Base-by-base conservation (phyloP, 2,888 invertebrate genomes). In the Stegana nigrithorax region DNA sequence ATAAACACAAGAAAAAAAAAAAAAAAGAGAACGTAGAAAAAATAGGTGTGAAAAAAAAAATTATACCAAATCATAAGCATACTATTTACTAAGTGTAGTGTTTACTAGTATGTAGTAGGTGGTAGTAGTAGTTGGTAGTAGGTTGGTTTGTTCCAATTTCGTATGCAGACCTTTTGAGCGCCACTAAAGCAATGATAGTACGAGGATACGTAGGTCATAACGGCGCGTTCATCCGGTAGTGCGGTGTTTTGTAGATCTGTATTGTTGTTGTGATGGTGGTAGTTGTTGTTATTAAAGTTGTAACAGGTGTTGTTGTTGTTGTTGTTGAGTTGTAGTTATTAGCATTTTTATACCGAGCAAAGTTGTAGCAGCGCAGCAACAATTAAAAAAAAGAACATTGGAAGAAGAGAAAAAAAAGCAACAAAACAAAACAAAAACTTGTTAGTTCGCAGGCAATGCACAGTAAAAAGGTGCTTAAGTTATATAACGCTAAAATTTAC, bases 141-240 rank as follows among this genome's bases (percentile, higher is more conserved):
- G n/a, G n/a, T n/a, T n/a, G n/a, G n/a, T n/a, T n/a, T n/a, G n/a
- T n/a, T n/a, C n/a, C n/a, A n/a, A n/a, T n/a, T n/a, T n/a, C n/a
- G n/a, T n/a, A 76, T 85, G 87, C 88, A 89, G 90, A 98, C 99
- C 98, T 99, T 98, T 90, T 98, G 97, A 84, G 97, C 97, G 86
- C 98, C 98, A 87, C 97, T 96, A 92, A 99, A 99, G 89, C 97
- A 97, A 90, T 99, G 99, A 91, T 99, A 99, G 90, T 98, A 99
- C 79, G 98, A 97, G 69, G 98, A 99, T 82, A 99, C 98, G 89
- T 99, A 99, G 82, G 99, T 98, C 98, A 99, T 99, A 87, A 99
- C 97, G 80, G 98, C 98, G 85, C 98, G 90, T 90, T 99, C 99
- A 89, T 99, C 99, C 82, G 99, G 98, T 93, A 97, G 95, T 87